Evolutionary conservation across 2,113 vertebrate genomes (phyloP), one percentile per base, ranked within the genome.

Genomic region (Podilymbus podiceps): DNA sequence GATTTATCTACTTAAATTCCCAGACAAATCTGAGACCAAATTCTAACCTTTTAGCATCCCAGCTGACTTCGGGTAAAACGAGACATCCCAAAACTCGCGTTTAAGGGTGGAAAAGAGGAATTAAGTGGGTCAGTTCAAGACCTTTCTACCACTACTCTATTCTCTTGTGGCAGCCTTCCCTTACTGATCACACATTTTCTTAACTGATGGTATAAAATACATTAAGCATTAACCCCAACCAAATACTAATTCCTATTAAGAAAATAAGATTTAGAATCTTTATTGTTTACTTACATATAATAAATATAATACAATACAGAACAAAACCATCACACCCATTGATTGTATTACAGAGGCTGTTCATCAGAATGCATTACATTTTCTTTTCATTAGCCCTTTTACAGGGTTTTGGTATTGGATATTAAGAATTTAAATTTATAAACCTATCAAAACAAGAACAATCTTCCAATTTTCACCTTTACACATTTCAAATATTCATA

Each of bases 281-380:
- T 91, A 73, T 97, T 94, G 69, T 93, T 97, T 93, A 96, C 81
- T 91, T 71, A 97, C 63, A 94, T 56, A 90, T 60, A 97, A 97
- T 97, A 95, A 96, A 95, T 86, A 96, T 52, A 67, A 95, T 87
- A 95, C 95, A 95, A 63, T 96, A 95, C 95, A 95, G 69, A 96
- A 95, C 93, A 96, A 95, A 97, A 95, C 79, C 50, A 92, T 91
- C 92, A 96, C 84, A 94, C 46, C 63, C 97, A 95, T 69, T 78
- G 67, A 96, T 76, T 95, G 94, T 58, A 96, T 95, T 94, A 94
- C 33, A 97, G 38, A 97, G 91, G 90, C 68, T 94, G 91, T 90
- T 75, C 68, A 95, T 92, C 91, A 92, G 91, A 95, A 96, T 64
- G 97, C 93, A 90, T 90, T 49, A 95, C 33, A 62, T 46, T 90